phyloP scores from a whole-genome alignment of 1,140 invertebrate species.

The Heliconius congener region DNA sequence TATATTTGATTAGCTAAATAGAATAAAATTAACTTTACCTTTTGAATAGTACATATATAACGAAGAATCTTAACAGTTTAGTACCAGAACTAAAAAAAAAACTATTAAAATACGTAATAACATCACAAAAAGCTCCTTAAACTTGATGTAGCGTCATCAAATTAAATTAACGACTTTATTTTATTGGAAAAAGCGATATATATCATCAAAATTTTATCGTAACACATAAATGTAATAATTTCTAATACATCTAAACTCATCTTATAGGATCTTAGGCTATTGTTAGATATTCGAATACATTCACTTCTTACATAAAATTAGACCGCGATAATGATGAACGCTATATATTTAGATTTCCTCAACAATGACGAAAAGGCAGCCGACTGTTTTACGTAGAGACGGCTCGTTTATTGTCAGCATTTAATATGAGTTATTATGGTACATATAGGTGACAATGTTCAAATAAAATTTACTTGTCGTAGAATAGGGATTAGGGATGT shows the following conservation, averaged over 20 bases:
- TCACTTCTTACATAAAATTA: conserved; percentile 55
- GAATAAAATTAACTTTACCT: too few species aligned
- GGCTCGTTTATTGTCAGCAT: conserved; percentile 59
- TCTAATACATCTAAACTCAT: neutral
- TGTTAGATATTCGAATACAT: neutral
- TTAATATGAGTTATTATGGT: conserved; percentile 73
- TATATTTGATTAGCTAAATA: neutral
- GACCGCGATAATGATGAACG: conserved; percentile 66
- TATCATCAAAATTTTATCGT: neutral
- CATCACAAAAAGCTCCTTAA: neutral
- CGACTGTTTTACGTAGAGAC: conserved; percentile 60
- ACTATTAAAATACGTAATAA: neutral
- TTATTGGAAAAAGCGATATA: neutral
- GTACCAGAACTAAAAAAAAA: neutral
- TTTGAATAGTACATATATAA: too few species aligned
- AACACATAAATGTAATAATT: neutral
- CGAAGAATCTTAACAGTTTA: too few species aligned
- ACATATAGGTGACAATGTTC: conserved; percentile 63
- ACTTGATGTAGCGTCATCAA: neutral
- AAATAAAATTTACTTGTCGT: conserved; percentile 70
- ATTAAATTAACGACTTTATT: neutral
- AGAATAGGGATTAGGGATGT: conserved; percentile 67
- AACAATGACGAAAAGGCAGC: conserved; percentile 73
- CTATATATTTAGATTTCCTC: conserved; percentile 70
- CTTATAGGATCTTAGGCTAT: neutral